Evolutionary conservation across 1,140 invertebrate genomes (phyloP).

Genomic region (Plutomurus gul): DNA sequence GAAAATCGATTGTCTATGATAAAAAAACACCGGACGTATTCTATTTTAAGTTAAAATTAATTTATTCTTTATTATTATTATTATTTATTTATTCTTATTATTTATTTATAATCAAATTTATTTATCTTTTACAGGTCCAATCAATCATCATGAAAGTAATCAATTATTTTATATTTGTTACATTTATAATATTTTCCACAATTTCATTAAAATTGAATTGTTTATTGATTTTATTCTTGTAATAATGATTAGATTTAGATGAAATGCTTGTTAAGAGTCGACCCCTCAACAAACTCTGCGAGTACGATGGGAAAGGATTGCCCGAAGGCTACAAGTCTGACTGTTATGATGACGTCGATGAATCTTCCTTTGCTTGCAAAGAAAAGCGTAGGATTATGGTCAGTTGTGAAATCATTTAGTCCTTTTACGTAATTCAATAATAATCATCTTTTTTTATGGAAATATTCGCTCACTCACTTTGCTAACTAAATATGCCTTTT

Average conservation of each 20-base stretch:
- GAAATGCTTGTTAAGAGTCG: slow-evolving; percentile 65
- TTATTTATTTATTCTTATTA: too few species aligned
- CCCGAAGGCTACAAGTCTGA: slow-evolving; percentile 78
- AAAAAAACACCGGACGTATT: slow-evolving; percentile 82
- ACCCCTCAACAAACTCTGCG: slow-evolving; percentile 73
- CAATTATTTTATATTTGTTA: too few species aligned
- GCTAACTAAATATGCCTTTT: background rate
- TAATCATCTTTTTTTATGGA: too few species aligned
- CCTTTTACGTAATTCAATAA: too few species aligned
- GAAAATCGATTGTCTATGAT: slow-evolving; percentile 80
- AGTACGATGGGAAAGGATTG: slow-evolving; percentile 69
- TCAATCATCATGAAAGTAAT: slow-evolving; percentile 67
- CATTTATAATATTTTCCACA: background rate
- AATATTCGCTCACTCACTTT: too few species aligned
- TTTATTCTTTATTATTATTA: too few species aligned
- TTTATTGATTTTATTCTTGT: background rate
- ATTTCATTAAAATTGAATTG: background rate
- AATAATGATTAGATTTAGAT: slow-evolving; percentile 40
- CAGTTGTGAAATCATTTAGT: slow-evolving; percentile 55
- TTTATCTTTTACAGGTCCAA: too few species aligned
- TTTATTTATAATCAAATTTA: too few species aligned
- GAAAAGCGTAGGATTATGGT: slow-evolving; percentile 83
- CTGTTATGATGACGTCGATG: slow-evolving; percentile 80
- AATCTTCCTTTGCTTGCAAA: slow-evolving; percentile 78
- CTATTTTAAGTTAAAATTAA: too few species aligned